Evolutionary conservation across 2,888 invertebrate genomes (phyloP).

Genomic region (Neocrepidodera transversa): DNA sequence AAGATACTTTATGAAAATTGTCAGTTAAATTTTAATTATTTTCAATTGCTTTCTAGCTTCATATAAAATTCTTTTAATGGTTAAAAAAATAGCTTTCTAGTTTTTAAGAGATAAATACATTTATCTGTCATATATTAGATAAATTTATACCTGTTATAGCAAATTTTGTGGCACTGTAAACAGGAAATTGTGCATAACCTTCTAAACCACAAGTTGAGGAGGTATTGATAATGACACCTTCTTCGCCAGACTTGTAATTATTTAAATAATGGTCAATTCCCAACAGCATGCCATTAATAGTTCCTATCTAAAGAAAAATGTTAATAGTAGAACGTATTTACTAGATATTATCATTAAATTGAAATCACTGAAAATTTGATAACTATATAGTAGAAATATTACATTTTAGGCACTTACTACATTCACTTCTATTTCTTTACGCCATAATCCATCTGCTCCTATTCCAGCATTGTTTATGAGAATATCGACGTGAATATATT

Average conservation of each 20-base stretch:
- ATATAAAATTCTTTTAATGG: no score
- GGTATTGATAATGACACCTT: slow-evolving; percentile 4
- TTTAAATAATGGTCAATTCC: slow-evolving; percentile 13
- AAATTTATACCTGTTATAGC: slow-evolving; percentile 4
- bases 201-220: slow-evolving; percentile 5
- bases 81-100: no score
- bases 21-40: no score
- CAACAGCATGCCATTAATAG: slow-evolving; percentile 9
- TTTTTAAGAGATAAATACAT: no score
- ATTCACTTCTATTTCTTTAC: slow-evolving; percentile 42
- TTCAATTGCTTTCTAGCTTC: no score
- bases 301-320: slow-evolving; percentile 7
- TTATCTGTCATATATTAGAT: no score
- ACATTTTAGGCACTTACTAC: slow-evolving; percentile 35
- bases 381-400: not conserved
- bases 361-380: no score
- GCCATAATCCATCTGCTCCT: slow-evolving; percentile 39
- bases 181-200: slow-evolving; percentile 9
- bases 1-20: no score
- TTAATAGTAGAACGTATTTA: no score
- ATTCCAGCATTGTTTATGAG: slow-evolving; percentile 57
- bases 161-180: slow-evolving; percentile 15
- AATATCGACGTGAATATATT: slow-evolving; percentile 73
- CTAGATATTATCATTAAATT: no score
- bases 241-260: not conserved